Evolutionary conservation across 2,797 vertebrate genomes (phyloP).

Genomic region (Lerista edwardsae): DNA sequence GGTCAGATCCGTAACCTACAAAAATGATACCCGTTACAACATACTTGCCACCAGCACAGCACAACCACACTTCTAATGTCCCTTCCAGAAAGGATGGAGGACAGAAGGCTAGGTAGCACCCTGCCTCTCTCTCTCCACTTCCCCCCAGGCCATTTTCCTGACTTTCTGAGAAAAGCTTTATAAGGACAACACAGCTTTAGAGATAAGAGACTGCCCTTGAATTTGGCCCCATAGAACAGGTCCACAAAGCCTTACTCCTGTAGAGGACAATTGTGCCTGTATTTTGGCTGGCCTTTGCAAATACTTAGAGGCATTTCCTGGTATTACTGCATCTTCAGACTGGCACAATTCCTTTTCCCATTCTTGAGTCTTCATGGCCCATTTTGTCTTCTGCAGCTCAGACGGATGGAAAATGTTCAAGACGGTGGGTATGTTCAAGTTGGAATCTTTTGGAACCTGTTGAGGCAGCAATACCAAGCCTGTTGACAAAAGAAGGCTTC

Average conservation of each 20-base stretch:
- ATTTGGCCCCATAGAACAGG: too few species aligned
- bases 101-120: too few species aligned
- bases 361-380: too few species aligned
- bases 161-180: neutral
- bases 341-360: neutral
- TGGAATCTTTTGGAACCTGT: too few species aligned
- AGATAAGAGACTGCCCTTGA: too few species aligned
- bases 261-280: too few species aligned
- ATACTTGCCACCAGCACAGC: too few species aligned
- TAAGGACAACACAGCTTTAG: neutral
- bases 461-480: neutral
- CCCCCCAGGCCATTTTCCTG: neutral
- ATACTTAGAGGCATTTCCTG: neutral
- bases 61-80: too few species aligned
- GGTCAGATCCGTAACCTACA: neutral
- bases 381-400: neutral
- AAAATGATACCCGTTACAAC: neutral
- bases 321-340: neutral
- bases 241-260: neutral
- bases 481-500: accelerated
- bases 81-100: neutral
- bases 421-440: neutral
- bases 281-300: neutral
- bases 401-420: neutral
- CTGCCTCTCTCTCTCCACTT: neutral